Evolutionary conservation across 2,113 vertebrate genomes (phyloP).

Genomic region (Murina feae): DNA sequence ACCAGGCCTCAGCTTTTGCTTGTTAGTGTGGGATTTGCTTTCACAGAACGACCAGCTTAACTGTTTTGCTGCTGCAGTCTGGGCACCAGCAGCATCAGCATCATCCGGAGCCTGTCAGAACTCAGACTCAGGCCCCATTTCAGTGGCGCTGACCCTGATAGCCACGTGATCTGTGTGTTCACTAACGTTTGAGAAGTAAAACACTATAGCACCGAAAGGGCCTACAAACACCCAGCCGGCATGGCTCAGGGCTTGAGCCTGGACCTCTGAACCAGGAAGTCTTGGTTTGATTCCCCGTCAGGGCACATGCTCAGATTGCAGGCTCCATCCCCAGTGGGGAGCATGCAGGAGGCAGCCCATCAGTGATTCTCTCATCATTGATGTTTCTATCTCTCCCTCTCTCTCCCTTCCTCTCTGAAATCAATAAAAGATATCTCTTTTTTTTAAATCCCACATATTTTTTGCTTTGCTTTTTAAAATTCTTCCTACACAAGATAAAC

Average conservation of each 20-base stretch:
- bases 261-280: too few species aligned
- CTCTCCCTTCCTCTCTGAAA: too few species aligned
- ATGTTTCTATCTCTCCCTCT: too few species aligned
- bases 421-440: too few species aligned
- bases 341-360: too few species aligned
- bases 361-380: too few species aligned
- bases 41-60: not conserved
- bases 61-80: not conserved
- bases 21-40: not conserved
- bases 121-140: not conserved
- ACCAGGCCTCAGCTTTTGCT: not conserved
- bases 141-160: not conserved
- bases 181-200: not conserved
- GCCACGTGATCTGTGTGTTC: not conserved
- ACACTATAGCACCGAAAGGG: not conserved
- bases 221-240: not conserved
- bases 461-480: not conserved
- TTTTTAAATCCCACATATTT: too few species aligned
- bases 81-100: rapidly evolving
- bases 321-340: too few species aligned
- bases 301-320: too few species aligned
- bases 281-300: too few species aligned
- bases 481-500: not conserved
- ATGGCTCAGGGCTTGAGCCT: too few species aligned
- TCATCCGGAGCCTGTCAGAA: not conserved